Percentiles rank a stretch among this genome's conserved stretches.
phyloP scores from a whole-genome alignment of 2,797 vertebrate species.

The Dipus sagitta region DNA sequence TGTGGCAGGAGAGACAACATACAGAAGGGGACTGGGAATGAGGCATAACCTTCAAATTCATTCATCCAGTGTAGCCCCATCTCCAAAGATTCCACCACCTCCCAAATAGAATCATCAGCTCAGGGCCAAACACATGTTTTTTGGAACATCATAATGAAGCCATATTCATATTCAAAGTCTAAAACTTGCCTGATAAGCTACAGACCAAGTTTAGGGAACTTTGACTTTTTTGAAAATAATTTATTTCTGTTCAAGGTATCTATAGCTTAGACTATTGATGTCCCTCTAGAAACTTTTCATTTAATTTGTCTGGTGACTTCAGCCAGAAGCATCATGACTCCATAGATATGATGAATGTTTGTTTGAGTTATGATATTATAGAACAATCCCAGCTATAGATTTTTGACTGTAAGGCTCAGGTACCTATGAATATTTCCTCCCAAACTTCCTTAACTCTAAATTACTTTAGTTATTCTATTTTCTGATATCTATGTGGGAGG shows the following conservation, averaged over 20 bases:
- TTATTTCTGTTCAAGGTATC: constrained; percentile 28
- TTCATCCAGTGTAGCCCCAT: not conserved
- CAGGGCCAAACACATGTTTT: not conserved
- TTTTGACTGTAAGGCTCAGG: not conserved
- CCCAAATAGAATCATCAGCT: not conserved
- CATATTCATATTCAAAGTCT: not conserved
- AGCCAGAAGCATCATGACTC: not conserved
- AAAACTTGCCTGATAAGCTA: not conserved
- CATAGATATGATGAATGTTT: not conserved
- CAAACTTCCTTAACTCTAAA: not conserved
- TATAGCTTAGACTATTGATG: not conserved
- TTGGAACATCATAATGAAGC: not conserved
- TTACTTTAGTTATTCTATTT: not conserved
- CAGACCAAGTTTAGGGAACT: not conserved
- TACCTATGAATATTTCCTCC: not conserved
- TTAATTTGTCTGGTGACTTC: not conserved
- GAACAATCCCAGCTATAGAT: not conserved
- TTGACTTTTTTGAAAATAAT: not conserved
- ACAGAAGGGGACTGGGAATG: not conserved
- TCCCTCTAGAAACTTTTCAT: not conserved
- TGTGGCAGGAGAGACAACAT: not conserved
- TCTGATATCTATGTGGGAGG: not conserved
- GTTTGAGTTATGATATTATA: not conserved
- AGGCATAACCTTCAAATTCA: not conserved
- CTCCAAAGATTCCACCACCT: not conserved